phyloP scores from a whole-genome alignment of 2,113 vertebrate genomes.

The Leucoraja erinaceus region DNA sequence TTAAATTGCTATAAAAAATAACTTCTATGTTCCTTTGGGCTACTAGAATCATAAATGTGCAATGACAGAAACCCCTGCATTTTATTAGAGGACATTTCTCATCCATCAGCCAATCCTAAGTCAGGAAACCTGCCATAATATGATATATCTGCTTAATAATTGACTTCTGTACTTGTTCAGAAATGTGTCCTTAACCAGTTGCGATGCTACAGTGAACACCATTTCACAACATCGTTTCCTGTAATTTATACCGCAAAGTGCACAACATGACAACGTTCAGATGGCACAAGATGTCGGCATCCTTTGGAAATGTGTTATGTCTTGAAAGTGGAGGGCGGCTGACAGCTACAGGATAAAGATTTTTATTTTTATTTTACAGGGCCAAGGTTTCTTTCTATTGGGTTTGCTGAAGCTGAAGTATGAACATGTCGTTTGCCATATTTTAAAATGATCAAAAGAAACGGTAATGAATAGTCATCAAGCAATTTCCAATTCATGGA shows the following conservation, averaged over 20 bases:
- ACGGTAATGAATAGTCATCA: not conserved
- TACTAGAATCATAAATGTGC: not conserved
- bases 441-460: not conserved
- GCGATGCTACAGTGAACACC: not conserved
- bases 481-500: not conserved
- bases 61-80: constrained; percentile 5
- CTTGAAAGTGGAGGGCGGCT: not conserved
- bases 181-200: not conserved
- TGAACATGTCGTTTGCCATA: not conserved
- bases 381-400: not conserved
- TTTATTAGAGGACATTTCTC: not conserved
- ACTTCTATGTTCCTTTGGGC: not conserved
- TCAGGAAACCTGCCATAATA: not conserved
- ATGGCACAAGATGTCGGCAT: not conserved
- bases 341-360: not conserved
- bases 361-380: not conserved
- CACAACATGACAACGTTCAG: not conserved
- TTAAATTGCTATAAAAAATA: constrained; percentile 24
- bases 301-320: constrained; percentile 19
- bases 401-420: not conserved
- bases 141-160: not conserved
- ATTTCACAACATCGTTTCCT: not conserved
- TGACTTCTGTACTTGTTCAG: not conserved
- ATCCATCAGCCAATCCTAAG: not conserved
- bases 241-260: not conserved